Conservation (phyloP, 1,140 invertebrate species). For the Drosophila baimaii region DNA sequence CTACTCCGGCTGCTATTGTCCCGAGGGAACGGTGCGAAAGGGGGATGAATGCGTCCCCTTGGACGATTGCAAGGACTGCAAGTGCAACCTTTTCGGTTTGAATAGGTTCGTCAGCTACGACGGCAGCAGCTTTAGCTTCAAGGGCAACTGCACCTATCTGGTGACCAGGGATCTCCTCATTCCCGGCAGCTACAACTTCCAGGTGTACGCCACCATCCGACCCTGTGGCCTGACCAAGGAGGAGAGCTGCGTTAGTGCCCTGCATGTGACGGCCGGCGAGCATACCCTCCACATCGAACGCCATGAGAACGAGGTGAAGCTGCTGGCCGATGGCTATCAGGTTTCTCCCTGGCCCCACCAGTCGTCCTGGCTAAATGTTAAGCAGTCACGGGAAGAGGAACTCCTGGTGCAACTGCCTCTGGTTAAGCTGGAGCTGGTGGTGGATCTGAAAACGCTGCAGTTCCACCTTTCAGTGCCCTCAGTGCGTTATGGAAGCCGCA, state of each 20-base stretch:
- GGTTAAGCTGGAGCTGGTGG: constrained; percentile 12
- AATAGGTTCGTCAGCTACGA: constrained; percentile 17
- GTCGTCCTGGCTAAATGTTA: constrained; percentile 12
- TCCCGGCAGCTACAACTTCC: constrained; percentile 18
- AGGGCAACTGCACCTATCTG: constrained; percentile 19
- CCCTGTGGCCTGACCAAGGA: constrained; percentile 13
- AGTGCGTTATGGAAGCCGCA: constrained; percentile 14
- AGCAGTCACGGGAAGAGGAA: background rate
- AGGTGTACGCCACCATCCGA: constrained; percentile 14
- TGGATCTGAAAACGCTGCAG: constrained; percentile 8
- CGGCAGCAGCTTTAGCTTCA: constrained; percentile 22
- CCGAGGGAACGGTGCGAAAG: constrained; percentile 11
- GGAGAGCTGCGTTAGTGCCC: constrained; percentile 2
- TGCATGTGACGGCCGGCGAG: constrained; percentile 9
- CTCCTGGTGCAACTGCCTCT: constrained; percentile 15
- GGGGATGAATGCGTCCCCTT: constrained; percentile 9
- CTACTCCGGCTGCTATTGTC: constrained; percentile 18
- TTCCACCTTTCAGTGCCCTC: constrained; percentile 15
- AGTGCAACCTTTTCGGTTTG: constrained; percentile 12
- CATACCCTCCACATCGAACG: constrained; percentile 12
- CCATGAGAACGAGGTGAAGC: constrained; percentile 5
- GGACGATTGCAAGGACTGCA: constrained; percentile 22
- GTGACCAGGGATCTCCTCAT: constrained; percentile 19
- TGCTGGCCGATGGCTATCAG: constrained; percentile 19
- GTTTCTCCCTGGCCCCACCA: constrained; percentile 15